These are phyloP conservation scores for Python bivittatus DNA, from an alignment of 2,113 vertebrate genomes.

Conservation along the genomic window DNA sequence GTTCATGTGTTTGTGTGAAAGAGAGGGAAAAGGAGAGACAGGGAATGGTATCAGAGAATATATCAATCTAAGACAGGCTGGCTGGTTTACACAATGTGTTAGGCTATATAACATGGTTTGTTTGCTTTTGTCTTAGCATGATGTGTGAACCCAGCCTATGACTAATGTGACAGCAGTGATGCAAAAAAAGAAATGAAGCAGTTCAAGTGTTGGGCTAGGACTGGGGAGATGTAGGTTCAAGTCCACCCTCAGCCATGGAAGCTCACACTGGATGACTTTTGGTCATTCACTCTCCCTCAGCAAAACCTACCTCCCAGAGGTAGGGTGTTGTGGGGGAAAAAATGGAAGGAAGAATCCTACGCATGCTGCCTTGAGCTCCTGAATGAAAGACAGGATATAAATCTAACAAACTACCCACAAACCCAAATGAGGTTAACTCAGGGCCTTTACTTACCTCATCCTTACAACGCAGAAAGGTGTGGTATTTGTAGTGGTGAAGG, in stretches of 20 bases:
- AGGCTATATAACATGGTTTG: no score
- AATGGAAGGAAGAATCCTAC: background rate
- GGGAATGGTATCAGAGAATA: no score
- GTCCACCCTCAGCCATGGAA: background rate
- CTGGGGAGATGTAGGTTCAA: background rate
- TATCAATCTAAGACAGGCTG: background rate
- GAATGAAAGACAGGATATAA: background rate
- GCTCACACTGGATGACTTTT: background rate
- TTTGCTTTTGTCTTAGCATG: no score
- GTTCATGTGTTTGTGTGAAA: background rate
- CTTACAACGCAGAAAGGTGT: constrained; percentile 92
- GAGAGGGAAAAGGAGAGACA: background rate
- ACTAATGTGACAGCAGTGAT: no score
- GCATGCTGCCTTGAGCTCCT: background rate
- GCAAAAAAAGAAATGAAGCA: no score
- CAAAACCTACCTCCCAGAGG: background rate
- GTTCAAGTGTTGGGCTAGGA: no score
- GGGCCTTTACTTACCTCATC: constrained; percentile 80
- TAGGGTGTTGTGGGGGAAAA: background rate
- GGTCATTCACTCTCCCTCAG: background rate
- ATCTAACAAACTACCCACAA: background rate
- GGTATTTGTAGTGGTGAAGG: constrained; percentile 95
- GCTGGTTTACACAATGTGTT: no score
- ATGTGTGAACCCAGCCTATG: no score
- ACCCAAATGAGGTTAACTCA: fast-evolving